Evolutionary conservation across 2,113 vertebrate species (phyloP).

Genomic region (Castor canadensis): DNA sequence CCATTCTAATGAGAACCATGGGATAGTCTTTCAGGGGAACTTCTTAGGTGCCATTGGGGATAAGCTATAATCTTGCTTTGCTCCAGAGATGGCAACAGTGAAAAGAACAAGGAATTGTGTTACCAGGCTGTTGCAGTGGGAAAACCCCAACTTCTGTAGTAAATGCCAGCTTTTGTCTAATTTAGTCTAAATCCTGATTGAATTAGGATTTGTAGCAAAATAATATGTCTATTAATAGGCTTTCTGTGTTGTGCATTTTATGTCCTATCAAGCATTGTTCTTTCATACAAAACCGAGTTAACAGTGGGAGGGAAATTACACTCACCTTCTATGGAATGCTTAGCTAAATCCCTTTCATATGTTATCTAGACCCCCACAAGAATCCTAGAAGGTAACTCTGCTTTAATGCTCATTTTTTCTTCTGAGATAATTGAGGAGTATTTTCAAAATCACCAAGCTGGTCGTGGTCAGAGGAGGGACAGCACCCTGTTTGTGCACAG

Average conservation of each 20-base stretch:
- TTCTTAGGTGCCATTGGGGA: not conserved
- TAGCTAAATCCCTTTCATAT: not conserved
- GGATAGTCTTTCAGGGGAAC: not conserved
- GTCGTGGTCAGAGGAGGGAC: not conserved
- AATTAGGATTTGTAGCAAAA: constrained; percentile 15
- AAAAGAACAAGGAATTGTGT: not conserved
- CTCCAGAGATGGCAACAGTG: not conserved
- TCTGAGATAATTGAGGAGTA: not conserved
- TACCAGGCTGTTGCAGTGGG: not conserved
- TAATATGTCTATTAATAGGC: not conserved
- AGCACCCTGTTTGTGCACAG: not conserved
- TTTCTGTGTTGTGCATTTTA: not conserved
- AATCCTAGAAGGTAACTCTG: not conserved
- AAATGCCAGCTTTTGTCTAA: not conserved
- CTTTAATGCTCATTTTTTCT: not conserved
- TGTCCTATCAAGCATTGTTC: not conserved
- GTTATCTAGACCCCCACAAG: not conserved
- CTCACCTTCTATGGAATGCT: not conserved
- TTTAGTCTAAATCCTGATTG: not conserved
- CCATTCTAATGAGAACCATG: not conserved
- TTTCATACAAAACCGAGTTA: not conserved
- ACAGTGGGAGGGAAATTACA: not conserved
- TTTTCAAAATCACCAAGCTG: not conserved
- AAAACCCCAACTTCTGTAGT: not conserved
- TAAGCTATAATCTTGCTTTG: not conserved